Percentiles rank a stretch among this genome's conserved stretches.
phyloP scores from a whole-genome alignment of 2,797 vertebrate genomes.

The Anisognathus igniventris region DNA sequence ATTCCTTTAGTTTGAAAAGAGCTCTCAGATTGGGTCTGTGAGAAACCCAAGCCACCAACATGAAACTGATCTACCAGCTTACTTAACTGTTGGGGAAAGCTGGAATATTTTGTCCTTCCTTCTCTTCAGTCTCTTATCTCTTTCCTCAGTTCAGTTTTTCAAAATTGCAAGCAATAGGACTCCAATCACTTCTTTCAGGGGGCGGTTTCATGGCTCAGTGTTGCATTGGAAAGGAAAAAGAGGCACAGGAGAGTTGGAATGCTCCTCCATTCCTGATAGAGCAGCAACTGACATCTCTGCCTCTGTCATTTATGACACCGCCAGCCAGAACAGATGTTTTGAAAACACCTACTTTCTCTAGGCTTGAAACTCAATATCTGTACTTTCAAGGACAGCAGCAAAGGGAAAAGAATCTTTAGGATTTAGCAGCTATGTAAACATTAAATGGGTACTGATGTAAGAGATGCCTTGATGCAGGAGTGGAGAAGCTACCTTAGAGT shows the following conservation, averaged over 20 bases:
- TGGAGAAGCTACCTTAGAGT: neutral
- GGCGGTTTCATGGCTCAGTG: neutral
- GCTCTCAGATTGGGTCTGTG: neutral
- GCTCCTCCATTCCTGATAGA: neutral
- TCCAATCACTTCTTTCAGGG: neutral
- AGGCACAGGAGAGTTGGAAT: neutral
- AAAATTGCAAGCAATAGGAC: neutral
- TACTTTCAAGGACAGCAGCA: neutral
- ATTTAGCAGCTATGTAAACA: neutral
- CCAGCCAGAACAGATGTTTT: neutral
- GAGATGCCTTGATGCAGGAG: accelerated
- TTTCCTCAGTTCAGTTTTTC: neutral
- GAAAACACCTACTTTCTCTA: neutral
- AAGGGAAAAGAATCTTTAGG: neutral
- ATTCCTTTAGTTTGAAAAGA: neutral
- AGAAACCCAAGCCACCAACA: neutral
- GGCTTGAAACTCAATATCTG: neutral
- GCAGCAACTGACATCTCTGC: neutral
- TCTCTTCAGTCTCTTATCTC: neutral
- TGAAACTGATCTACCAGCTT: neutral
- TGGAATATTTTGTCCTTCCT: neutral
- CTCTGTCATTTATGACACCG: neutral
- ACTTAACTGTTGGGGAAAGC: neutral
- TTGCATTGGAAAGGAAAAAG: neutral
- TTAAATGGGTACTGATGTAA: neutral